Evolutionary conservation across 2,797 vertebrate genomes (phyloP), one percentile per base, ranked within the genome.

Genomic region (Aplochiton taeniatus): DNA sequence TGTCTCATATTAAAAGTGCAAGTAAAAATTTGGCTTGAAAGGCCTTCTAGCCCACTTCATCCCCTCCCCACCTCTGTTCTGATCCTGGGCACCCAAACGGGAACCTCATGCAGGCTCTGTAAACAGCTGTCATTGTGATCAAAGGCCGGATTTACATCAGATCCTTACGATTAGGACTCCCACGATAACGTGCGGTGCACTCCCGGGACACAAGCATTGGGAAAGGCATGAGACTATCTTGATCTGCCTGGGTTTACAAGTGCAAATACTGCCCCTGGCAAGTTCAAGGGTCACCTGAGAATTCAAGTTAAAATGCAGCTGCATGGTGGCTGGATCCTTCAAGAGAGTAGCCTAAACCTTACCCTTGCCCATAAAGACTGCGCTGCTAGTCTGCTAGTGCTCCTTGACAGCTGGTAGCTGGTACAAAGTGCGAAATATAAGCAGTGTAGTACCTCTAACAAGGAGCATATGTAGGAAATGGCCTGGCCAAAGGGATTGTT

Each of bases 91-190:
- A 12, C 46, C 42, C 56, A n/a, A 58, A 58, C 18, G 48, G 54
- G 46, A 69, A 59, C 77, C 69, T 56, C 60, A 53, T 68, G 75
- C 70, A 67, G 63, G 74, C 72, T 66, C 71, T 64, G 69, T 70
- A 62, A 71, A 80, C 79, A 84, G 72, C 68, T 80, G 74, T 77
- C 70, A 74, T 57, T 60, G 47, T 83, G 78, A 77, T 80, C 76
- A 58, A 68, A 71, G 51, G n/a, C 13, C 57, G 50, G 55, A 63
- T 52, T 51, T 56, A 54, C 54, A 63, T 68, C 65, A 73, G 61
- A 56, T 63, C 65, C 45, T 51, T 44, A 17, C 52, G 54, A 53
- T 63, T 64, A 60, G 42, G 42, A 18, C 18, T 47, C n/a, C 46
- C 48, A 45, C 44, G 63, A 46, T 11, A 19, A 51, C 31, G 19